These are phyloP conservation scores for Fundulus diaphanus DNA, from an alignment of 2,797 vertebrate genomes.

Conservation along the genomic window DNA sequence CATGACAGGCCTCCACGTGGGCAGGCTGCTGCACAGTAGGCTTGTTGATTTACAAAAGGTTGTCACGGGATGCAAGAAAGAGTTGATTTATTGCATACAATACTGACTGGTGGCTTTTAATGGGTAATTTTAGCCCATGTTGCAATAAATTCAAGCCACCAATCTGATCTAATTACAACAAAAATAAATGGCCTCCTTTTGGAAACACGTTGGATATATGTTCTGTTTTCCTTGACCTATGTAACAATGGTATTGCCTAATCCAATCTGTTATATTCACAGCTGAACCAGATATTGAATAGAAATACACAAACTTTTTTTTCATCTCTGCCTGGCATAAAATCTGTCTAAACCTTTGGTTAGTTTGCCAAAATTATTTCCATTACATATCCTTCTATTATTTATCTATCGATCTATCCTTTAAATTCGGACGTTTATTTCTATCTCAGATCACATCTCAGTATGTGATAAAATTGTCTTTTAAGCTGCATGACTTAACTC, in stretches of 20 bases:
- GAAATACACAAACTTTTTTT: neutral
- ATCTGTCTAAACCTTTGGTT: neutral
- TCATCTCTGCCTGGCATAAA: neutral
- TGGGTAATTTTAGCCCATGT: conserved; percentile 24
- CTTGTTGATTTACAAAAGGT: neutral
- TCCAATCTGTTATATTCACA: neutral
- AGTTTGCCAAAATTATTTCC: no score
- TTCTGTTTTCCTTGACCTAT: neutral
- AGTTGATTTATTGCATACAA: conserved; percentile 6
- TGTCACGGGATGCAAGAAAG: neutral
- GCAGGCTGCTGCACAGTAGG: conserved; percentile 25
- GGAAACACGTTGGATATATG: conserved; percentile 13
- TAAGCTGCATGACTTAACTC: no score
- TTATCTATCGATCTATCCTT: no score
- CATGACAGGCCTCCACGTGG: conserved; percentile 44
- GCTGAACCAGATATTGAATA: neutral
- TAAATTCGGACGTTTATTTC: no score
- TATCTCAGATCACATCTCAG: no score
- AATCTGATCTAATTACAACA: conserved; percentile 15
- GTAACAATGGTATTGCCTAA: neutral
- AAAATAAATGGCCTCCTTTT: neutral
- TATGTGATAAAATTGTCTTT: no score
- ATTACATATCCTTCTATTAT: no score
- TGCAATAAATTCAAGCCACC: neutral
- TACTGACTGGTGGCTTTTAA: neutral